phyloP scores from a whole-genome alignment of 2,888 invertebrate genomes.

The Iphiclides podalirius region DNA sequence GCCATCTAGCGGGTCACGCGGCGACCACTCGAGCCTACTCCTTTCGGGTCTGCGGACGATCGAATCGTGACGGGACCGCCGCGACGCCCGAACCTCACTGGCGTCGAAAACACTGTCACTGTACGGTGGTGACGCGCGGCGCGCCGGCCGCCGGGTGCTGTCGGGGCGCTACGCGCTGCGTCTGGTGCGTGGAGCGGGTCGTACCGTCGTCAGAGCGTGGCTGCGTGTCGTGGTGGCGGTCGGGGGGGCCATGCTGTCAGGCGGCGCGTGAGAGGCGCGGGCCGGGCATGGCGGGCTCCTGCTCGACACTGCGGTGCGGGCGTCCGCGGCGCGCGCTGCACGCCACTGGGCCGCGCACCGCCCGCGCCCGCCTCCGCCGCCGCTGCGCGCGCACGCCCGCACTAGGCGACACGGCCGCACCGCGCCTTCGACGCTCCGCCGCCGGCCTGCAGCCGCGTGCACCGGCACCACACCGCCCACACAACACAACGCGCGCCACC shows the following conservation, averaged over 20 bases:
- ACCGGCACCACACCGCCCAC: constrained; percentile 44
- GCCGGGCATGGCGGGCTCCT: constrained; percentile 78
- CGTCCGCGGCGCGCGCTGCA: constrained; percentile 79
- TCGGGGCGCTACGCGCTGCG: constrained; percentile 16
- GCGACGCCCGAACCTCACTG: constrained; percentile 56
- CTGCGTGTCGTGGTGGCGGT: constrained; percentile 79
- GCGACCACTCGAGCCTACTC: constrained; percentile 71
- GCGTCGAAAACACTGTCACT: constrained; percentile 65
- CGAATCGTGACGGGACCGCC: constrained; percentile 70
- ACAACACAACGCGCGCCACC: constrained; percentile 48
- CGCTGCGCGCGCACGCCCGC: constrained; percentile 60
- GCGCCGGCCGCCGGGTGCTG: constrained; percentile 14
- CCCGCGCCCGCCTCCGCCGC: constrained; percentile 55
- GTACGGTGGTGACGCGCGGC: constrained; percentile 40
- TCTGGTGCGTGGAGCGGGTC: constrained; percentile 31
- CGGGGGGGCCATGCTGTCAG: constrained; percentile 78
- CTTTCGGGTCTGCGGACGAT: constrained; percentile 74
- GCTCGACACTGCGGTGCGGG: constrained; percentile 79
- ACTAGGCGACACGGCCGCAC: constrained; percentile 32
- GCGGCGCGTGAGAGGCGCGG: constrained; percentile 77
- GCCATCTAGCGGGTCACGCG: constrained; percentile 75
- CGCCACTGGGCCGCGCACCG: constrained; percentile 74
- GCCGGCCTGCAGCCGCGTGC: constrained; percentile 56
- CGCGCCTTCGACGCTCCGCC: constrained; percentile 39
- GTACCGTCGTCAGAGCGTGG: constrained; percentile 80